These are phyloP conservation scores for Agrochola lychnidis DNA, from an alignment of 2,888 invertebrate genomes.

Conservation along the genomic window DNA sequence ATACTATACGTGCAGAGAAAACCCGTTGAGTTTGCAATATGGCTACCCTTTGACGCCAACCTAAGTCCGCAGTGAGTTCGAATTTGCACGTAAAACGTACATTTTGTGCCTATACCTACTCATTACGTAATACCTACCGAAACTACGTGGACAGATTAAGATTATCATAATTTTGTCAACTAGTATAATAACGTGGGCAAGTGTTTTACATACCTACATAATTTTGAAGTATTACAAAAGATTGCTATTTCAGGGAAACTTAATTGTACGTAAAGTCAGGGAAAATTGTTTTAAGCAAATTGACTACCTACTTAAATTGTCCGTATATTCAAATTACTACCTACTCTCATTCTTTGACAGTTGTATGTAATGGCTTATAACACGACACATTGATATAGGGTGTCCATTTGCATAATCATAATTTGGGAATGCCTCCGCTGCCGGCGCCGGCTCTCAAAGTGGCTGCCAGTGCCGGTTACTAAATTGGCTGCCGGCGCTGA, in stretches of 20 bases:
- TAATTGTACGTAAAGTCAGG: not conserved
- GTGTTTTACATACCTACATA: constrained; percentile 39
- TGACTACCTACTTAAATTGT: not conserved
- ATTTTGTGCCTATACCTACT: constrained; percentile 43
- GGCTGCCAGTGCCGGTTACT: too few relatives aligned
- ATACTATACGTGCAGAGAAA: constrained; percentile 73
- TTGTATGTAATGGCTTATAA: not conserved
- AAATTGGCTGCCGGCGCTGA: too few relatives aligned
- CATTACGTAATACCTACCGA: constrained; percentile 43
- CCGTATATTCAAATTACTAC: not conserved
- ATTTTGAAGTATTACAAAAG: constrained; percentile 24
- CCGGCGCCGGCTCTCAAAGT: too few relatives aligned
- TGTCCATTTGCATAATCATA: not conserved
- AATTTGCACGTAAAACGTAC: constrained; percentile 48
- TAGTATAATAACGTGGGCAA: constrained; percentile 20
- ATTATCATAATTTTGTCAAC: constrained; percentile 58
- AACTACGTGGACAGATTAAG: constrained; percentile 40
- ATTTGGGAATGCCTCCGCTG: too few relatives aligned
- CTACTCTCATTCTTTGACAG: not conserved
- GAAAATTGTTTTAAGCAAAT: too few relatives aligned
- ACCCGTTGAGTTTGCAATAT: constrained; percentile 76
- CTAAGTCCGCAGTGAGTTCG: constrained; percentile 74
- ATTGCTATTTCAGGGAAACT: constrained; percentile 33
- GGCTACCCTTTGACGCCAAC: constrained; percentile 79
- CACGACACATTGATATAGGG: not conserved